Percentiles rank a stretch among this genome's conserved stretches.
phyloP scores from a whole-genome alignment of 2,888 invertebrate species.

The Thymelicus lineola region DNA sequence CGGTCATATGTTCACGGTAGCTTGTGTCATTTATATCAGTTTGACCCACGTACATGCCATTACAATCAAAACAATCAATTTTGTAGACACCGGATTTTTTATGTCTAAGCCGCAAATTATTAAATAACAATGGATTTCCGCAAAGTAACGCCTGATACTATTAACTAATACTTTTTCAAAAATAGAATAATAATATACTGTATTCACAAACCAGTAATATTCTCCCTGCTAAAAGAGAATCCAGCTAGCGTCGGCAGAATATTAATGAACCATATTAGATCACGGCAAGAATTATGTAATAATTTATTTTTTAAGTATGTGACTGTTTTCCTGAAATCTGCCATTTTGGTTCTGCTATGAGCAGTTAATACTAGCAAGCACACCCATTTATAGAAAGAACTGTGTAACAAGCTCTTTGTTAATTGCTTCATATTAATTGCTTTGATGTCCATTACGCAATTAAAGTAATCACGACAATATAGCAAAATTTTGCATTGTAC shows the following conservation, averaged over 20 bases:
- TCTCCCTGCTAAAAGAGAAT: constrained; percentile 42
- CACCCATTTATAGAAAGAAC: too few species aligned
- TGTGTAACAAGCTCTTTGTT: background rate
- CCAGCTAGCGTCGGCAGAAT: constrained; percentile 50
- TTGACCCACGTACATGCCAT: too few species aligned
- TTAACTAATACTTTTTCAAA: background rate
- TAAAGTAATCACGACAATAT: constrained; percentile 6
- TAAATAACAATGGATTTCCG: too few species aligned
- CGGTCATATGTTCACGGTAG: too few species aligned
- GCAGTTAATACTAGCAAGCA: background rate
- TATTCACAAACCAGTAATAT: constrained; percentile 34
- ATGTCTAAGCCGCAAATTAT: too few species aligned
- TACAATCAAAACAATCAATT: too few species aligned
- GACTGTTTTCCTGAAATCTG: background rate
- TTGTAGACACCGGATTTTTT: too few species aligned
- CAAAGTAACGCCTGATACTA: too few species aligned
- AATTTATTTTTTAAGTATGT: constrained; percentile 29
- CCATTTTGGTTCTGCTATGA: background rate
- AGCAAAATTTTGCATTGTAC: background rate
- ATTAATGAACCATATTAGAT: constrained; percentile 51
- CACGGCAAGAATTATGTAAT: constrained; percentile 44
- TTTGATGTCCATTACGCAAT: constrained; percentile 15
- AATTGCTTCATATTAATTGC: background rate
- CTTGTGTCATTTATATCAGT: too few species aligned
- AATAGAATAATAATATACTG: background rate